These are phyloP conservation scores for Dendrocincla tyrannina DNA, from an alignment of 2,797 vertebrate species.

Conservation along the genomic window DNA sequence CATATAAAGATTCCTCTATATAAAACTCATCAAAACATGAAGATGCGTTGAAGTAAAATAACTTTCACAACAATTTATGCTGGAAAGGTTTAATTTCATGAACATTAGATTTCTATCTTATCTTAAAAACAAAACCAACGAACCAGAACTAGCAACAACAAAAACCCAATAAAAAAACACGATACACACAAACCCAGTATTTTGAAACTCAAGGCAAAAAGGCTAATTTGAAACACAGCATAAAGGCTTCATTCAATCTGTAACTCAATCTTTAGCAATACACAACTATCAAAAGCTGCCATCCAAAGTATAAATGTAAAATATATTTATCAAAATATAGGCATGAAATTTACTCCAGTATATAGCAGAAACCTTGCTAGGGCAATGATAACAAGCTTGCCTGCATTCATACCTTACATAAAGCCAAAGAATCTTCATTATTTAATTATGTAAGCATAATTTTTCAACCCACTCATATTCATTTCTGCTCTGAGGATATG, in stretches of 20 bases:
- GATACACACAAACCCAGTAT: not conserved
- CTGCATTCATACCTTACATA: not conserved
- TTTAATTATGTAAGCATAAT: conserved; percentile 28
- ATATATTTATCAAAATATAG: not conserved
- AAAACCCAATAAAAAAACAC: not conserved
- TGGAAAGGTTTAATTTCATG: not conserved
- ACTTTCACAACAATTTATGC: not conserved
- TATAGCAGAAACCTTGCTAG: not conserved
- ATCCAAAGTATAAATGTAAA: not conserved
- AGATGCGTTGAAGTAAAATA: not conserved
- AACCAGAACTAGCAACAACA: not conserved
- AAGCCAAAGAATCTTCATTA: conserved; percentile 20
- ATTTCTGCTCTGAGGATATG: conserved; percentile 15
- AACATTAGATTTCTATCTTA: not conserved
- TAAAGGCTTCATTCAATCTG: not conserved
- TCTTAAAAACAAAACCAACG: not conserved
- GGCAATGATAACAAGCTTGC: not conserved
- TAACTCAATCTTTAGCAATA: not conserved
- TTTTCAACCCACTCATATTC: conserved; percentile 22
- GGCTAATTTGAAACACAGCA: not conserved
- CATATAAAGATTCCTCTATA: not conserved
- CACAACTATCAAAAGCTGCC: not conserved
- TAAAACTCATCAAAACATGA: not conserved
- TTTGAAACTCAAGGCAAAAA: not conserved
- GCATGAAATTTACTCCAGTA: not conserved